These are phyloP conservation scores for Drosophila meridiana DNA, from an alignment of 2,888 invertebrate species.

Conservation along the genomic window DNA sequence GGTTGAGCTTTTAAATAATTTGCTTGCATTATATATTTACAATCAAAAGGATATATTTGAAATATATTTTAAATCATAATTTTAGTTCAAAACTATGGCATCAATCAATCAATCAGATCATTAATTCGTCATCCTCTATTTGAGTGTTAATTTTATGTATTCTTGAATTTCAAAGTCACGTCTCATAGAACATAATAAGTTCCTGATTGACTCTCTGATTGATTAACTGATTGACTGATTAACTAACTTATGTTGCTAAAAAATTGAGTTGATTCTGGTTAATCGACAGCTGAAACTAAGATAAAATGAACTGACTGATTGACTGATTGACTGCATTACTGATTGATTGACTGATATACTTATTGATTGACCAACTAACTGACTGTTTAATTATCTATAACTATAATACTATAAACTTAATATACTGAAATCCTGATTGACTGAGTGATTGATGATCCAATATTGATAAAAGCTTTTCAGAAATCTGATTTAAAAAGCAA, in stretches of 20 bases:
- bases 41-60: too few species aligned
- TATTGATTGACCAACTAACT: not conserved
- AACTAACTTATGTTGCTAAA: too few species aligned
- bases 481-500: not conserved
- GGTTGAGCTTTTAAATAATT: not conserved
- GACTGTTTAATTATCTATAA: not conserved
- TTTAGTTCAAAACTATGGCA: not conserved
- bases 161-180: not conserved
- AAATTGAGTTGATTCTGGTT: too few species aligned
- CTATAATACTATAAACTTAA: too few species aligned
- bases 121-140: not conserved
- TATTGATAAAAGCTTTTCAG: not conserved
- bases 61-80: too few species aligned
- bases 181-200: not conserved
- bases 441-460: not conserved
- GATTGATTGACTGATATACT: not conserved
- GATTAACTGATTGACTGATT: not conserved
- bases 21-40: not conserved
- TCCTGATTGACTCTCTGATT: not conserved
- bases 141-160: not conserved
- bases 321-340: not conserved
- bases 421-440: too few species aligned
- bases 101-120: not conserved
- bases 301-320: not conserved
- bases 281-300: not conserved